phyloP scores from a whole-genome alignment of 2,113 vertebrate species.

The Ciconia maguari region DNA sequence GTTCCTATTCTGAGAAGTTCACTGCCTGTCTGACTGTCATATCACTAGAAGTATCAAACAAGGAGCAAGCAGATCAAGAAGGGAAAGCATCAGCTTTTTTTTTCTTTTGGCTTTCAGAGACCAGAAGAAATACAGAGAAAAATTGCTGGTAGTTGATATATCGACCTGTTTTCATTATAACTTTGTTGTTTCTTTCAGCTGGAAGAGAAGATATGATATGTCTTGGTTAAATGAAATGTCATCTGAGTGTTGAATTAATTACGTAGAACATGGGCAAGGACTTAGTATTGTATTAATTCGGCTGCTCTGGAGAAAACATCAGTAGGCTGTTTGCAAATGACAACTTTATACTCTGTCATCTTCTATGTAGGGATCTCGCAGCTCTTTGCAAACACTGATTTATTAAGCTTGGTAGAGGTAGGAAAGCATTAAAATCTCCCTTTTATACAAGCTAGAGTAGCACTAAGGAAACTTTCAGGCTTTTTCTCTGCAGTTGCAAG shows the following conservation, averaged over 20 bases:
- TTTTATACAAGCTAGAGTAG: not conserved
- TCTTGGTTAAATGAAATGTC: constrained; percentile 68
- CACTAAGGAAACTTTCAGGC: not conserved
- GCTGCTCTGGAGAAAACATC: not conserved
- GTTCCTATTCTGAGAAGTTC: not conserved
- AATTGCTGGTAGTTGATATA: constrained; percentile 30
- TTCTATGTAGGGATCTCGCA: not conserved
- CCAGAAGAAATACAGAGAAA: not conserved
- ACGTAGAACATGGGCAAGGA: not conserved
- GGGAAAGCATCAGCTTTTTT: not conserved
- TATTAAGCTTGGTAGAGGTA: not conserved
- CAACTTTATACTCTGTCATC: not conserved
- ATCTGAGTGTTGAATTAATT: constrained; percentile 58
- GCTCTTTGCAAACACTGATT: not conserved
- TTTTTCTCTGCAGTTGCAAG: not conserved
- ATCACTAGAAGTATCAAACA: not conserved
- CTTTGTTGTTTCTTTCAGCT: constrained; percentile 32
- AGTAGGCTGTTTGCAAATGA: not conserved
- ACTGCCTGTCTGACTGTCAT: not conserved
- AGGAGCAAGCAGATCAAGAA: not conserved
- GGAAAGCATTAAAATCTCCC: not conserved
- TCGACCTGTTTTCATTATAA: constrained; percentile 51
- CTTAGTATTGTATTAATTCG: constrained; percentile 26
- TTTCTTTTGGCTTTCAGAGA: constrained; percentile 9
- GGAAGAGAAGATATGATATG: constrained; percentile 57